Base-by-base conservation (phyloP, 2,113 vertebrate species). In the Chamaetylas fuelleborni region DNA sequence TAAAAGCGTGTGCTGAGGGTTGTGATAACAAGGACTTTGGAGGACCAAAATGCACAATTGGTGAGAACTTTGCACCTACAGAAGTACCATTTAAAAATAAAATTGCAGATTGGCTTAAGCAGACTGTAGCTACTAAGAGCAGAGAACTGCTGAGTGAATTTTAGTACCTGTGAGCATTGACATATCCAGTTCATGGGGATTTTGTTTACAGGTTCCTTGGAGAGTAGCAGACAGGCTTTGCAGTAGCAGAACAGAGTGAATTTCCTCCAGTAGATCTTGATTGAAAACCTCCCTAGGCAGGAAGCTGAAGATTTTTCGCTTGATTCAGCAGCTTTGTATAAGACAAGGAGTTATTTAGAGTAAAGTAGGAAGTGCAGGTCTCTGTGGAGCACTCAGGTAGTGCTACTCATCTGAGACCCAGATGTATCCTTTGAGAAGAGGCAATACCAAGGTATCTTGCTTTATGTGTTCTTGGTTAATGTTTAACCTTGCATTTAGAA, bases 1-100 rank as follows among this genome's bases (percentile, higher is more conserved):
- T 24, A 8, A 4, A 26, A 31, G 3, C 6, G 18, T 65, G 24
- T 67, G 38, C 48, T 45, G 31, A 62, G 19, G 17, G 17, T 61
- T 16, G 45, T 0, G 1, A 17, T 70, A 7, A 0, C 26, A 57
- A 48, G 26, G 36, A 12, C 8, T 48, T 29, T 13, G 20, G 6
- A n/a, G n/a, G 10, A 57, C 56, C 0, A 0, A 79, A 82, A 57
- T 28, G 18, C 20, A 17, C 56, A 51, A 29, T 3, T 34, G n/a
- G 11, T 70, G 36, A 70, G 15, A 76, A 23, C 47, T 42, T 24
- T 51, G 40, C 29, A 25, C 33, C 66, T 69, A 20, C 9, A 25
- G 3, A 47, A 47, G 12, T 19, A 26, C 16, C 19, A 34, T 51
- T 73, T 50, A 47, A 73, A 81, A 50, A 54, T 33, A 25, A 53